A percentile compares a stretch with the other conserved stretches of the same genome.
phyloP scores from a whole-genome alignment of 2,113 vertebrate species.

The Cavia porcellus region DNA sequence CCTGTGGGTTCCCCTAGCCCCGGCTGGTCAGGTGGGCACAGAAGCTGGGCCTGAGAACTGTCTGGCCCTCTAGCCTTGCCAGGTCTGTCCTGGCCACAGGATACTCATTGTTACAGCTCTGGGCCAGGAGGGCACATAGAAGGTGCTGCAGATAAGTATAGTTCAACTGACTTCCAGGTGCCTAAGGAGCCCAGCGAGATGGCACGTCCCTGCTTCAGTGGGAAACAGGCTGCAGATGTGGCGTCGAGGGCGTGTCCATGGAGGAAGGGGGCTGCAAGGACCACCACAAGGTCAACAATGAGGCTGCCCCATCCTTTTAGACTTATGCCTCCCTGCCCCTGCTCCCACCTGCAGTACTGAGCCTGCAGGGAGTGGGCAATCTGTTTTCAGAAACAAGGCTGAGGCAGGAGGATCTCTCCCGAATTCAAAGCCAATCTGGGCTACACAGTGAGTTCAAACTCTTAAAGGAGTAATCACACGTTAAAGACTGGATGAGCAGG shows the following conservation, averaged over 20 bases:
- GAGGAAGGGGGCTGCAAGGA: background rate
- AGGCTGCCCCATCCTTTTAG: constrained; percentile 32
- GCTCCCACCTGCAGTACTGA: background rate
- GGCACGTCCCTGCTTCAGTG: too few relatives aligned
- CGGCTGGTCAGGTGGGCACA: background rate
- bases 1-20: background rate
- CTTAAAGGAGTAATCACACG: background rate
- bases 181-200: background rate
- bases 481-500: background rate
- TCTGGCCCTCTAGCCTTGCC: background rate
- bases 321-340: background rate
- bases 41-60: background rate
- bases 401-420: background rate
- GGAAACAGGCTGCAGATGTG: constrained; percentile 57
- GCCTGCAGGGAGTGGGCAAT: constrained; percentile 74
- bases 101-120: background rate
- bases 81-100: background rate
- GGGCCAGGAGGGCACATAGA: background rate
- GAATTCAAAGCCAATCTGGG: background rate
- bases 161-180: background rate
- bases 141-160: background rate
- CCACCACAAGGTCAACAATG: background rate
- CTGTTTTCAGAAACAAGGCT: constrained; percentile 79
- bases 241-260: background rate
- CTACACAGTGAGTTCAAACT: background rate